A percentile compares a stretch with the other conserved stretches of the same genome.
These are phyloP conservation scores for Phaonia tiefii DNA, from an alignment of 2,888 invertebrate genomes.

Conservation along the genomic window DNA sequence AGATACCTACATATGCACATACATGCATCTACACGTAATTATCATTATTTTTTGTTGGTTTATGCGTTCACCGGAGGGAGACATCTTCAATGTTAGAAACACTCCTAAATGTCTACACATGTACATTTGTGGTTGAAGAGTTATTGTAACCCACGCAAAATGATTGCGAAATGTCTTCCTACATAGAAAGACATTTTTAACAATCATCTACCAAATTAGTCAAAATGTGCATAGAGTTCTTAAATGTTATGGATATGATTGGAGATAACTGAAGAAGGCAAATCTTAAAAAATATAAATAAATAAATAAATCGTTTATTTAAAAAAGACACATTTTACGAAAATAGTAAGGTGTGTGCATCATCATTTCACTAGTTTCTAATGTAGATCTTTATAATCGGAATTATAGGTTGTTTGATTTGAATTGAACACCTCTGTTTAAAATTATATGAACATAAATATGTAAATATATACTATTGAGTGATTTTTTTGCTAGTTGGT, in stretches of 20 bases:
- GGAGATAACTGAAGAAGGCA: no score
- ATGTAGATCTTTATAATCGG: no score
- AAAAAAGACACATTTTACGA: conserved; percentile 9
- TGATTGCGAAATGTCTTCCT: conserved; percentile 13
- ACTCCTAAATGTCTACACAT: conserved; percentile 13
- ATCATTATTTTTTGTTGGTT: background rate
- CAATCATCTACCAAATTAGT: background rate
- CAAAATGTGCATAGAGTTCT: background rate
- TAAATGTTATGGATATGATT: background rate
- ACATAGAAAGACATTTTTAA: background rate
- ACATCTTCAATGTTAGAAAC: conserved; percentile 29
- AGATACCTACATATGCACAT: no score
- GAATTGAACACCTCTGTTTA: no score
- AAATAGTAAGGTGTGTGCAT: background rate
- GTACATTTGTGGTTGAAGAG: background rate
- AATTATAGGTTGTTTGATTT: no score
- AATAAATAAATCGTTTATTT: background rate
- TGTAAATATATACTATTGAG: no score
- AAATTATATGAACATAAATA: no score
- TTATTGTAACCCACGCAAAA: background rate
- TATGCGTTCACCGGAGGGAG: background rate
- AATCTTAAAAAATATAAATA: background rate
- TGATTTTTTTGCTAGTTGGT: no score
- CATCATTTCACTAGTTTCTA: no score
- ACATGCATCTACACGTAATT: background rate